Percentiles rank a stretch among this genome's conserved stretches.
Evolutionary conservation across 2,888 invertebrate genomes (phyloP).

Genomic region (Lasioglossum morio): DNA sequence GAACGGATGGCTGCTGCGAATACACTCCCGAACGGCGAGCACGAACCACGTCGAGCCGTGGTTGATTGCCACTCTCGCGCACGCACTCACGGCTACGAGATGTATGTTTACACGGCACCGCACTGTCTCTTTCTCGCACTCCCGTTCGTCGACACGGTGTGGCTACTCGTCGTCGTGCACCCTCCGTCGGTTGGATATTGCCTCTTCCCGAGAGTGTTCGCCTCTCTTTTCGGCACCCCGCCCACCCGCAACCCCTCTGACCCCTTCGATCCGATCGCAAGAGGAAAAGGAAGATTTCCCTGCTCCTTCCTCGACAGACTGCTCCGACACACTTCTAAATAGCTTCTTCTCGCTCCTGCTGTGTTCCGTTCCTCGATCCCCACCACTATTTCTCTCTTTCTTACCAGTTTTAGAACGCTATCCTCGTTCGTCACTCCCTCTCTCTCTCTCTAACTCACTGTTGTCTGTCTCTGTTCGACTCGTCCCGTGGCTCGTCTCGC

Average conservation of each 20-base stretch:
- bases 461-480: slow-evolving; percentile 25
- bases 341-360: slow-evolving; percentile 35
- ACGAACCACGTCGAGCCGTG: slow-evolving; percentile 42
- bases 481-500: slow-evolving; percentile 17
- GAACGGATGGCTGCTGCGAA: neutral
- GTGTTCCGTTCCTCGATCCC: neutral
- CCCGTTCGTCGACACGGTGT: slow-evolving; percentile 35
- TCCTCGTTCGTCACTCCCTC: slow-evolving; percentile 19
- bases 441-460: slow-evolving; percentile 7
- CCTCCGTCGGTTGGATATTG: slow-evolving; percentile 33
- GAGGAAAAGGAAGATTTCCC: slow-evolving; percentile 58
- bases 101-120: slow-evolving; percentile 69
- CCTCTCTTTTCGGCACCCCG: slow-evolving; percentile 48
- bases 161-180: slow-evolving; percentile 40
- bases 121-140: slow-evolving; percentile 50
- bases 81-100: slow-evolving; percentile 58
- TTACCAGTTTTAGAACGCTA: neutral
- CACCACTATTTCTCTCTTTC: neutral
- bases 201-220: slow-evolving; percentile 22
- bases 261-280: slow-evolving; percentile 50
- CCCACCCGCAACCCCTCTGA: slow-evolving; percentile 49
- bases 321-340: slow-evolving; percentile 56
- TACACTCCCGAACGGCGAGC: slow-evolving; percentile 10
- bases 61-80: slow-evolving; percentile 61
- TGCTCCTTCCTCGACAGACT: slow-evolving; percentile 42